Conservation (phyloP, 2,113 vertebrate genomes). For the Tenrec ecaudatus region DNA sequence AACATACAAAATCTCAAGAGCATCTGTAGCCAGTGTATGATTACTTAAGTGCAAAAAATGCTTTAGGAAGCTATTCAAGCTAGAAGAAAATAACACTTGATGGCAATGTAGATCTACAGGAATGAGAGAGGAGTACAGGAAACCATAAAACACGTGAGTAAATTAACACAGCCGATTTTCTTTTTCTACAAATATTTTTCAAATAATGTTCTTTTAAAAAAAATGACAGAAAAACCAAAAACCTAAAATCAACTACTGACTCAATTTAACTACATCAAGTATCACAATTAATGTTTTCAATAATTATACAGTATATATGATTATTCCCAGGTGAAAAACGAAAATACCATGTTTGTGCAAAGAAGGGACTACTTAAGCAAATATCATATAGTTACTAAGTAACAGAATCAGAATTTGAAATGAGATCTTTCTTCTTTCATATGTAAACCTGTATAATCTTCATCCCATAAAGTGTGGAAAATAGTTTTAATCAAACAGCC, state of each 20-base stretch:
- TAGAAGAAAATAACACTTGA: neutral
- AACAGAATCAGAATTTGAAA: neutral
- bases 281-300: neutral
- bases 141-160: neutral
- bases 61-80: neutral
- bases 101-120: constrained; percentile 18
- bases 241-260: constrained; percentile 11
- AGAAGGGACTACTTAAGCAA: neutral
- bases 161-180: constrained; percentile 39
- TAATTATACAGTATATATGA: neutral
- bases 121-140: neutral
- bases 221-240: neutral
- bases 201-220: neutral
- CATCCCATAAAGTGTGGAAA: constrained; percentile 28
- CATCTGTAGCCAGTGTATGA: neutral
- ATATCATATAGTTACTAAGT: neutral
- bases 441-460: neutral
- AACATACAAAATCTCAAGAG: neutral
- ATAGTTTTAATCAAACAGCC: constrained; percentile 32
- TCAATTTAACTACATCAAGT: neutral
- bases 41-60: neutral
- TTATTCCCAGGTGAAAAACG: neutral
- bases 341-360: constrained; percentile 17
- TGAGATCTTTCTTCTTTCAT: neutral
- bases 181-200: constrained; percentile 28